These are phyloP conservation scores for Alsophila aescularia DNA, from an alignment of 2,888 invertebrate genomes.

Conservation along the genomic window DNA sequence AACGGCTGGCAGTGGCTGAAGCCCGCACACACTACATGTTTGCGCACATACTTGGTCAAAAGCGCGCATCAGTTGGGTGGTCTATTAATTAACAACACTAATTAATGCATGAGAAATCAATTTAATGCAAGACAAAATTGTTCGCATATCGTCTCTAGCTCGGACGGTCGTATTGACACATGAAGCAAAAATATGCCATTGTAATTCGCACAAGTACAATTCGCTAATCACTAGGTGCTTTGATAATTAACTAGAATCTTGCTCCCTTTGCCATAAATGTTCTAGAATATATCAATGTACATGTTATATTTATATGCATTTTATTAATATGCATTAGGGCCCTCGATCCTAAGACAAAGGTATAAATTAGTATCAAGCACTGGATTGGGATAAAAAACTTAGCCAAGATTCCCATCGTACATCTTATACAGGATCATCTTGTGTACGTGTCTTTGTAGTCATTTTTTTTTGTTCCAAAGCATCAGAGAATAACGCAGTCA, in stretches of 20 bases:
- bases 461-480: too few species aligned
- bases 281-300: neutral
- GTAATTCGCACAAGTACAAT: conserved; percentile 16
- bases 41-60: conserved; percentile 2
- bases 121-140: conserved; percentile 28
- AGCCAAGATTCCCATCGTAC: neutral
- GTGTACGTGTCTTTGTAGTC: too few species aligned
- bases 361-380: neutral
- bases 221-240: conserved; percentile 21
- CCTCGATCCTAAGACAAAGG: neutral
- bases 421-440: too few species aligned
- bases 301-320: neutral
- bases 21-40: neutral
- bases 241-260: conserved; percentile 30
- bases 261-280: conserved; percentile 14
- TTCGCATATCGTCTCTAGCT: conserved; percentile 1
- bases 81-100: conserved; percentile 9
- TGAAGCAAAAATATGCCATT: conserved; percentile 25
- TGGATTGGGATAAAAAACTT: neutral
- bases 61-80: neutral
- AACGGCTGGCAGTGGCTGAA: neutral
- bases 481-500: too few species aligned
- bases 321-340: neutral
- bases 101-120: conserved; percentile 13
- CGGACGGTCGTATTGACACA: conserved; percentile 23